Conservation (phyloP, 2,888 invertebrate genomes). For the Eremobia ochroleuca region DNA sequence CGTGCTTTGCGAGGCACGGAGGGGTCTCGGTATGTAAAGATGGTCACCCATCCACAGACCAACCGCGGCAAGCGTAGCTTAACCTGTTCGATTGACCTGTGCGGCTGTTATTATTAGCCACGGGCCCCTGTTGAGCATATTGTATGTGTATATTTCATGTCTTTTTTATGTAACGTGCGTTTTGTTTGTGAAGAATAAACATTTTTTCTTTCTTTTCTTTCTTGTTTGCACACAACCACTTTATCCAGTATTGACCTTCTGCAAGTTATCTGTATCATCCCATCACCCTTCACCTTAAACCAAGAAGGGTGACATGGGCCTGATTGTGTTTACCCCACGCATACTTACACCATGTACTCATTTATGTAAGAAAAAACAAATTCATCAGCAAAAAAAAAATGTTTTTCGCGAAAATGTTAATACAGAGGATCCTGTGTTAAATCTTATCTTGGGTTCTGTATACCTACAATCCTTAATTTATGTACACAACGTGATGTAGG, state of each 20-base stretch:
- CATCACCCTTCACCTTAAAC: slow-evolving; percentile 61
- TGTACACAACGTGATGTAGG: slow-evolving; percentile 8
- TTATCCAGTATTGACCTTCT: slow-evolving; percentile 25
- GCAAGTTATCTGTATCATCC: not conserved
- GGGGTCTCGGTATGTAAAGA: too few species aligned
- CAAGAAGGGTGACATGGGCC: slow-evolving; percentile 63
- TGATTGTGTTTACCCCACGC: slow-evolving; percentile 63
- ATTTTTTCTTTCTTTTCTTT: too few species aligned
- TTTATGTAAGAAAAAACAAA: slow-evolving; percentile 51
- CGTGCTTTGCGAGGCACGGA: too few species aligned
- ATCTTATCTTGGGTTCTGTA: slow-evolving; percentile 19
- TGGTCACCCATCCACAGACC: too few species aligned
- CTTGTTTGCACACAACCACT: not conserved
- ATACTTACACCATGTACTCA: slow-evolving; percentile 39
- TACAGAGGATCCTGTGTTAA: slow-evolving; percentile 3
- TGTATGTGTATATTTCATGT: too few species aligned
- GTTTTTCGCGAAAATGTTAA: slow-evolving; percentile 36
- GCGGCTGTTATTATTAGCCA: too few species aligned
- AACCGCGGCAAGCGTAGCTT: too few species aligned
- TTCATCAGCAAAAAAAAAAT: slow-evolving; percentile 31
- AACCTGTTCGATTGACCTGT: too few species aligned
- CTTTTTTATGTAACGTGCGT: too few species aligned
- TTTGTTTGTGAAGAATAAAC: too few species aligned
- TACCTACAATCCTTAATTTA: slow-evolving; percentile 28
- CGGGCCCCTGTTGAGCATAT: too few species aligned